These are phyloP conservation scores for Nautilus pompilius DNA, from an alignment of 1,140 invertebrate genomes.

Conservation along the genomic window DNA sequence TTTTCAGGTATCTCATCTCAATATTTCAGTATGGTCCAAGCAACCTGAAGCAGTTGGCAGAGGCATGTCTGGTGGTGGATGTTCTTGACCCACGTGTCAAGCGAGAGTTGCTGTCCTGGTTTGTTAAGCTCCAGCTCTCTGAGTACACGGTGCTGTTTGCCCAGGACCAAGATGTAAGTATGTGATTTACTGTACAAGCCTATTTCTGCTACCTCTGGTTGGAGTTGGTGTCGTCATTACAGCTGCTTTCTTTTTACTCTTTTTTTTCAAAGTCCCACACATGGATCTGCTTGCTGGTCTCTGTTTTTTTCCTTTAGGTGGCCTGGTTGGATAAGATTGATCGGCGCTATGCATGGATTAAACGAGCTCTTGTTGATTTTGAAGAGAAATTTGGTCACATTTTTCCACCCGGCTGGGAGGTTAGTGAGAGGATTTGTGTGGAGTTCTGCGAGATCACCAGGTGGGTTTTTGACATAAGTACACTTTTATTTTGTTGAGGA, in stretches of 20 bases:
- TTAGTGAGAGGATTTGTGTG: constrained; percentile 88
- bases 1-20: too few species aligned
- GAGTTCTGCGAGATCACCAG: constrained; percentile 83
- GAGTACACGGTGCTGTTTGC: constrained; percentile 94
- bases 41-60: constrained; percentile 68
- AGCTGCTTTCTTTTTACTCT: too few species aligned
- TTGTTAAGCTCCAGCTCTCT: constrained; percentile 81
- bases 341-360: constrained; percentile 94
- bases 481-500: too few species aligned
- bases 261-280: too few species aligned
- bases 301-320: constrained; percentile 54
- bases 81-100: constrained; percentile 88
- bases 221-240: too few species aligned
- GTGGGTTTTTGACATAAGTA: constrained; percentile 29
- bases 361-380: constrained; percentile 91
- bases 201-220: background rate
- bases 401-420: constrained; percentile 91
- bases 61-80: constrained; percentile 90
- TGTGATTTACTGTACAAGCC: background rate
- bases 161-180: constrained; percentile 81
- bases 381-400: constrained; percentile 87
- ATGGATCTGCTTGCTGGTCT: too few species aligned
- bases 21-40: constrained; percentile 63
- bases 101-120: constrained; percentile 86
- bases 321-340: constrained; percentile 97